Percentiles rank a stretch among this genome's conserved stretches.
phyloP scores from a whole-genome alignment of 2,888 invertebrate species.

The Watsonalla binaria region DNA sequence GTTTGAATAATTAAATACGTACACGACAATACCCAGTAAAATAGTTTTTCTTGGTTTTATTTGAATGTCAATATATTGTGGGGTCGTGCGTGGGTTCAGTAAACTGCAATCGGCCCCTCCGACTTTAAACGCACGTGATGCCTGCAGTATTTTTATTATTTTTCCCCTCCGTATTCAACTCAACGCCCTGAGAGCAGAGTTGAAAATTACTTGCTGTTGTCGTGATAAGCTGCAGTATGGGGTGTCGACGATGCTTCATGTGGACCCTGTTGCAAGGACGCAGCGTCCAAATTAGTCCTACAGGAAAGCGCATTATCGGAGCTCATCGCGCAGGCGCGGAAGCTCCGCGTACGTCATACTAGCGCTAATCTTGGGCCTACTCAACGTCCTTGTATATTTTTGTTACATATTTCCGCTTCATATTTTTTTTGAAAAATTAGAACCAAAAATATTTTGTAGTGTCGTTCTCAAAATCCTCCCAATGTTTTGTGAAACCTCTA shows the following conservation, averaged over 20 bases:
- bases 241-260: conserved; percentile 38
- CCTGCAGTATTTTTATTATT: conserved; percentile 40
- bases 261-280: conserved; percentile 53
- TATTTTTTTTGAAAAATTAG: conserved; percentile 10
- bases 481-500: conserved; percentile 6
- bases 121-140: conserved; percentile 49
- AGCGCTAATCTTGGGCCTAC: conserved; percentile 62
- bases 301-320: conserved; percentile 37
- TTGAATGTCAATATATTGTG: conserved; percentile 39
- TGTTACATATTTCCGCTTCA: conserved; percentile 15
- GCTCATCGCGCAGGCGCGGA: conserved; percentile 70
- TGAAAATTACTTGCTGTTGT: conserved; percentile 16
- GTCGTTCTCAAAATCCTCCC: conserved; percentile 3
- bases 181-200: conserved; percentile 16
- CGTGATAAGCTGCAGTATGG: conserved; percentile 42
- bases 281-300: conserved; percentile 55
- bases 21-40: neutral
- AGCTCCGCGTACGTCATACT: conserved; percentile 63
- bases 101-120: conserved; percentile 66
- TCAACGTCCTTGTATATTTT: conserved; percentile 37
- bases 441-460: neutral
- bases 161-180: conserved; percentile 16
- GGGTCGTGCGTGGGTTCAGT: conserved; percentile 52
- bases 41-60: conserved; percentile 19
- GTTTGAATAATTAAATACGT: neutral